These are phyloP conservation scores for Aphaenogaster floridana DNA, from an alignment of 1,140 invertebrate species.

Conservation along the genomic window DNA sequence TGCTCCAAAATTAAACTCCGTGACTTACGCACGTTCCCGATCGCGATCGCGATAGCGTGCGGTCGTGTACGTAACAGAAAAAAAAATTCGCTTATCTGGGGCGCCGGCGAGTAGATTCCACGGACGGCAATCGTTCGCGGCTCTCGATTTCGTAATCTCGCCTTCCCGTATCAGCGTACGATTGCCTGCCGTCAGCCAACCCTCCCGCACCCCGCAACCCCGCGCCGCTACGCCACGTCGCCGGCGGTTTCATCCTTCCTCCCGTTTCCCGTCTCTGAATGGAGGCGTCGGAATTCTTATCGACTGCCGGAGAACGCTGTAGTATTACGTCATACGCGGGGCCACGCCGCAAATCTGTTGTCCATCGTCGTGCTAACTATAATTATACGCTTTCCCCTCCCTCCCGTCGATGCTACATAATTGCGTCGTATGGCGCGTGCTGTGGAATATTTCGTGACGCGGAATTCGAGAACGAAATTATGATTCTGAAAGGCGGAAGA, in stretches of 20 bases:
- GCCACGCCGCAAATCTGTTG: constrained; percentile 73
- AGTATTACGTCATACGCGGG: constrained; percentile 79
- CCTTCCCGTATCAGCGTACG: constrained; percentile 63
- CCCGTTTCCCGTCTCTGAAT: constrained; percentile 72
- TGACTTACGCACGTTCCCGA: constrained; percentile 1
- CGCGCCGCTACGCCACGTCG: background rate
- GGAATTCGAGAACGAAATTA: constrained; percentile 13
- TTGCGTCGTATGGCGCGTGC: constrained; percentile 1
- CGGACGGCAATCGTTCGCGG: constrained; percentile 17
- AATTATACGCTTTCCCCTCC: constrained; percentile 56
- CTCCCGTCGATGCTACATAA: constrained; percentile 17
- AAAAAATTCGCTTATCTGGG: constrained; percentile 42
- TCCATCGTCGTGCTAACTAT: constrained; percentile 50
- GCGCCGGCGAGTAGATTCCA: constrained; percentile 18
- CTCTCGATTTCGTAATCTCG: constrained; percentile 67
- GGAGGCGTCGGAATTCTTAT: constrained; percentile 84
- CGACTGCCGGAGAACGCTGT: constrained; percentile 70
- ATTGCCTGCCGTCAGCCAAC: constrained; percentile 8
- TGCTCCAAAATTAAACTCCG: constrained; percentile 37
- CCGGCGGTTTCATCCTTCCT: constrained; percentile 58
- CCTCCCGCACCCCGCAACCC: background rate
- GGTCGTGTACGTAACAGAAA: background rate
- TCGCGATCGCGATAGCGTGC: constrained; percentile 19
- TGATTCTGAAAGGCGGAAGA: background rate
- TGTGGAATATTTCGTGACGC: constrained; percentile 13